Evolutionary conservation across 1,140 invertebrate species (phyloP), one percentile per base, ranked within the genome.

Genomic region (Diorhabda carinulata): DNA sequence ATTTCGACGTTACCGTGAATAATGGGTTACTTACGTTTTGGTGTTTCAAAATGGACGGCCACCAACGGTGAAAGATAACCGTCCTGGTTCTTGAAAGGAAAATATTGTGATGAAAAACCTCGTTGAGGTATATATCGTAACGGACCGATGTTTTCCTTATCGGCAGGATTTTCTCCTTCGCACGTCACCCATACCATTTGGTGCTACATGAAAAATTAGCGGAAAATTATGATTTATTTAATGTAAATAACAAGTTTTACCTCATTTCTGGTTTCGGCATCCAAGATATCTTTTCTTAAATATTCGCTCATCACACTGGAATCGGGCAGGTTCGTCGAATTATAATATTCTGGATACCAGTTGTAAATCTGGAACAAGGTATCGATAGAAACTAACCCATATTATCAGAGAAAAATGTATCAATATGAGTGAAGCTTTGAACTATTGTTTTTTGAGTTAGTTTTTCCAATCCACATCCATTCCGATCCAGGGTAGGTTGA

Each of bases 51-150:
- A 81, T 92, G 89, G 61, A 95, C 91, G 77, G 94, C 93, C 64
- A 96, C 92, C 72, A 96, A 86, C 58, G 95, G 95, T 77, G 92
- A 94, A 68, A 93, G 85, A 79, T 96, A 96, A 25, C 92, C 92
- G 60, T 89, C 87, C 76, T 87, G 87, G 80, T 93, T 93, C 81
- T 82, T 84, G 83, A 91, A 93, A n/a, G 91, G 92, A 82, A 92
- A 93, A 81, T 88, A 94, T 79, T 86, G 92, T 7, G 87, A 85
- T 43, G 90, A 89, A 81, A 93, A 93, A 66, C 91, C 91, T 69
- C 89, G 87, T 57, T 87, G 84, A 44, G 93, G 93, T 76, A 89
- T 88, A 83, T 93, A 95, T 69, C 90, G 85, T 74, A 96, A 88
- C 1, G 90, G 86, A 43, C 93, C 94, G 77, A 96, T 92, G 83